Base-by-base conservation (phyloP, 2,113 vertebrate species). In the Muscicapa adusta region DNA sequence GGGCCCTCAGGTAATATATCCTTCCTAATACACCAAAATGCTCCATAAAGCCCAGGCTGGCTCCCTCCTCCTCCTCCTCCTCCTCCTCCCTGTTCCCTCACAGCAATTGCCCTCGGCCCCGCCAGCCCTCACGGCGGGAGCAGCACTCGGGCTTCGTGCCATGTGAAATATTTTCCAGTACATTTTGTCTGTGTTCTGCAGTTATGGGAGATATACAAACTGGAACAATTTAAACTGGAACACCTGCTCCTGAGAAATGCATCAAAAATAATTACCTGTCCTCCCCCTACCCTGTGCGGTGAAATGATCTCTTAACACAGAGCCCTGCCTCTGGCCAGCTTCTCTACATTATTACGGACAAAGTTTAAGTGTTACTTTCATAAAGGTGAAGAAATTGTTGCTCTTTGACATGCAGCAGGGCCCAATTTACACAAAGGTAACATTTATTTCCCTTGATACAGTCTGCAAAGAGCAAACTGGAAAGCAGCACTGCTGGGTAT, bases 231-330 rank as follows among this genome's bases (percentile, higher is more conserved):
- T 88, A 57, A 87, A 91, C 78, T 88, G 73, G 42, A 97, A 97
- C 91, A 95, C 92, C 89, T 96, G 96, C 93, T 97, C 94, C 97
- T 96, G 94, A 97, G 93, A 96, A 97, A 98, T 89, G 89, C 91
- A 97, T 96, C 97, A 97, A 88, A 97, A 97, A 95, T 96, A 97
- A 97, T 89, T 72, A 97, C 95, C 93, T 92, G 92, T 94, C 95
- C 90, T 81, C 4, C 71, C 34, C 17, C 78, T 25, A 34, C 77
- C 86, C 80, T 84, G 65, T 23, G 82, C 79, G 57, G 48, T 34
- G 93, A 63, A 94, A 82, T 33, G 43, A 95, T 89, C 95, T 85
- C 89, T 76, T 66, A 83, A 84, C 85, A 79, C 3, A 5, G 42
- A 85, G 88, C 87, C 53, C 78, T 38, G 63, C 93, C 72, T 89